Conservation (phyloP, 2,888 invertebrate species). For the Harpagoxenus sublaevis region DNA sequence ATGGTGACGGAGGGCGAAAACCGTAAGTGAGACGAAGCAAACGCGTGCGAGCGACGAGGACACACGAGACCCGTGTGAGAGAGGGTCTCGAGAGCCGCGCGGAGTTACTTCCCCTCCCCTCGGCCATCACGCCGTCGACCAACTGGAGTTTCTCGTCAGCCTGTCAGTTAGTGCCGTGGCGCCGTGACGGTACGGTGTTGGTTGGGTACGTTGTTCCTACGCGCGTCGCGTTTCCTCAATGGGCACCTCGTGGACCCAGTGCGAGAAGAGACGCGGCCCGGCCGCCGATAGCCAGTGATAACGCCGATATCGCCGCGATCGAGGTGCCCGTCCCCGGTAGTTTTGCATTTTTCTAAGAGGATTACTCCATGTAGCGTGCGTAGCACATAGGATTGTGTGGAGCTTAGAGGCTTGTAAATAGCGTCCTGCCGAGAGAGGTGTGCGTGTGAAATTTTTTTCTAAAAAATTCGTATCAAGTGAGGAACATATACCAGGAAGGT, state of each 20-base stretch:
- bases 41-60: constrained; percentile 33
- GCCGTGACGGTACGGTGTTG: constrained; percentile 81
- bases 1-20: constrained; percentile 73
- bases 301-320: constrained; percentile 4
- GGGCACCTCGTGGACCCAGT: constrained; percentile 56
- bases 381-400: constrained; percentile 40
- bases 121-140: constrained; percentile 68
- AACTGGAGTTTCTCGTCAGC: constrained; percentile 75
- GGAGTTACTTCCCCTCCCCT: constrained; percentile 62
- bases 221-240: constrained; percentile 60
- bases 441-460: constrained; percentile 54
- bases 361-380: constrained; percentile 4
- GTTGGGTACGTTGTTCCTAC: constrained; percentile 59
- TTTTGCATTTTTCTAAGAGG: constrained; percentile 22
- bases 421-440: constrained; percentile 23
- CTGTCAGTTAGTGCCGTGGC: constrained; percentile 86
- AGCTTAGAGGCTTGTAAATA: constrained; percentile 36
- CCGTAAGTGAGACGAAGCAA: constrained; percentile 23
- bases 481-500: constrained; percentile 48
- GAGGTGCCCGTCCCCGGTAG: constrained; percentile 22
- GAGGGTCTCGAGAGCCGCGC: constrained; percentile 56
- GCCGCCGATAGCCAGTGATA: constrained; percentile 56
- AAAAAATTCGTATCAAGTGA: constrained; percentile 33
- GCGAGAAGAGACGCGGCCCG: constrained; percentile 33
- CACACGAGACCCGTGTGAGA: constrained; percentile 33